Evolutionary conservation across 2,888 invertebrate species (phyloP).

Genomic region (Tethea ocularis): DNA sequence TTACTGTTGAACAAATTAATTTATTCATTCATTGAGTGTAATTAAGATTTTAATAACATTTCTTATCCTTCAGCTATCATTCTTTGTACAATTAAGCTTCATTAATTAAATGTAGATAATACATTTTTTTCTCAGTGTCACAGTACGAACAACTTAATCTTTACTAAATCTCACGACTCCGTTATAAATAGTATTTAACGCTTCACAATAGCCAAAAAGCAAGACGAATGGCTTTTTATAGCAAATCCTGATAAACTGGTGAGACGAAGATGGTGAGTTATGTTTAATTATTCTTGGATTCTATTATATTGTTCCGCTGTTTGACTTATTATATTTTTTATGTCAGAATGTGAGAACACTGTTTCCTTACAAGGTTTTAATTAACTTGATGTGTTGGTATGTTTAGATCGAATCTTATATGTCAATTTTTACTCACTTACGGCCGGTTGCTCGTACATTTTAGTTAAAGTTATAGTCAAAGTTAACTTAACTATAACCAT

Average conservation of each 20-base stretch:
- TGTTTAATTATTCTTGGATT: slow-evolving; percentile 27
- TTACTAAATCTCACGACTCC: slow-evolving; percentile 6
- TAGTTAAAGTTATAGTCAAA: too few species aligned
- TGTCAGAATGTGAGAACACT: too few species aligned
- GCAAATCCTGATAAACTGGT: slow-evolving; percentile 42
- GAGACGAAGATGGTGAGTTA: slow-evolving; percentile 28
- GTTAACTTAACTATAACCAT: too few species aligned
- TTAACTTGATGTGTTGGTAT: too few species aligned
- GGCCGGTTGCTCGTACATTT: too few species aligned
- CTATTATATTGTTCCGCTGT: slow-evolving; percentile 23
- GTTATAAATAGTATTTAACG: slow-evolving; percentile 37
- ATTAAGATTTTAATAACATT: neutral
- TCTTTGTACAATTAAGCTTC: neutral
- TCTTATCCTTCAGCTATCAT: neutral
- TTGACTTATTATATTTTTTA: neutral
- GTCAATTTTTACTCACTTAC: too few species aligned
- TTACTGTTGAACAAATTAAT: too few species aligned
- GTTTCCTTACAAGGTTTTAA: too few species aligned
- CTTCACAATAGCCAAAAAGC: slow-evolving; percentile 37
- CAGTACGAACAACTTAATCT: slow-evolving; percentile 5
- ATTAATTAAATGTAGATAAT: neutral
- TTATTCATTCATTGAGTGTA: too few species aligned
- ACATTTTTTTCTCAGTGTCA: neutral
- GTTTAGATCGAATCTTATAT: too few species aligned
- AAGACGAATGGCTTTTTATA: slow-evolving; percentile 40